These are phyloP conservation scores for Drosophila sproati DNA, from an alignment of 1,140 invertebrate genomes.

Conservation along the genomic window DNA sequence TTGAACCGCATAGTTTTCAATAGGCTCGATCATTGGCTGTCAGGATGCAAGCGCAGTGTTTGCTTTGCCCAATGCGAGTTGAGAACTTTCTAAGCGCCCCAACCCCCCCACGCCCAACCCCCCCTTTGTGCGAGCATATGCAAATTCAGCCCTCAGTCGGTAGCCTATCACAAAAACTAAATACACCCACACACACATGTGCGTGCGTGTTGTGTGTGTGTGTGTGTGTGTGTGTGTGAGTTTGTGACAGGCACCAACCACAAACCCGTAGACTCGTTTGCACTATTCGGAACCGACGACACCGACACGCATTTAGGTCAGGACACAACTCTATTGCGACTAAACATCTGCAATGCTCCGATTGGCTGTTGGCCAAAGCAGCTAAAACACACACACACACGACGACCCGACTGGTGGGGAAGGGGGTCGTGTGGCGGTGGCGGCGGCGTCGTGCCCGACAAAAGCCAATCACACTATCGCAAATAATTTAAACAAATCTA, in stretches of 20 bases:
- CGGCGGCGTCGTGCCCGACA: conserved; percentile 39
- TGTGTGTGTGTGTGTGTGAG: conserved; percentile 17
- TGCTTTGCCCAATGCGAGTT: conserved; percentile 35
- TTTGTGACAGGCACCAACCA: conserved; percentile 33
- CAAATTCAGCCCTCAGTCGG: conserved; percentile 62
- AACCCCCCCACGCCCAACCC: neutral
- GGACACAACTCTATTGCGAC: conserved; percentile 58
- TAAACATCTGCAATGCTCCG: conserved; percentile 78
- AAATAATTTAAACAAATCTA: conserved; percentile 85
- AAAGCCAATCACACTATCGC: conserved; percentile 85
- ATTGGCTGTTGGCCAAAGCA: conserved; percentile 72
- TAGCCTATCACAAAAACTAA: conserved; percentile 74
- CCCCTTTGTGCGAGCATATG: conserved; percentile 34
- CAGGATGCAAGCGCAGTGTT: neutral
- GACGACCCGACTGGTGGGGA: neutral
- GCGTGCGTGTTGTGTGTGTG: conserved; percentile 5
- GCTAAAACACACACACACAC: conserved; percentile 53
- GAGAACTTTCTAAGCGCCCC: conserved; percentile 56
- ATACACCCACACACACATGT: conserved; percentile 50
- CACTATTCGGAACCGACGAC: conserved; percentile 70
- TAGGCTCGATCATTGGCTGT: conserved; percentile 16
- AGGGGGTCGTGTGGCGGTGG: conserved; percentile 2
- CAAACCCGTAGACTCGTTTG: conserved; percentile 48
- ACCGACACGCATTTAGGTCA: conserved; percentile 74
- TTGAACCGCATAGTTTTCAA: neutral